phyloP scores from a whole-genome alignment of 2,888 invertebrate species.

The Stratiomys singularior region DNA sequence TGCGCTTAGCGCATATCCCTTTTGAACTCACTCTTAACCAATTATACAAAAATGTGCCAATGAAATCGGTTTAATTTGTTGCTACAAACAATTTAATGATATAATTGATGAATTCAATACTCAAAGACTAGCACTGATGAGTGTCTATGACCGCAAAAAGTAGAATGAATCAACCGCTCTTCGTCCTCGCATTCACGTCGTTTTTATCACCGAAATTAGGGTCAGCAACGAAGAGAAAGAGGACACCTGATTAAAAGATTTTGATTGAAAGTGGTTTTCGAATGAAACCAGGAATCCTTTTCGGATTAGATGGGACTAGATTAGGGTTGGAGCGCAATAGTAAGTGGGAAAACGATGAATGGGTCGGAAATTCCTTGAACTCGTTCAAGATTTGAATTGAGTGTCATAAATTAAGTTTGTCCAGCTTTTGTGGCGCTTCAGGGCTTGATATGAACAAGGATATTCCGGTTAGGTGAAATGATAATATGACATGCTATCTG shows the following conservation, averaged over 20 bases:
- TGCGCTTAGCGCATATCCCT: too few relatives aligned
- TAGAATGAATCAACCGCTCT: too few relatives aligned
- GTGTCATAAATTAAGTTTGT: conserved; percentile 25
- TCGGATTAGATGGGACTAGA: conserved; percentile 8
- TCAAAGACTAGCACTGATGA: too few relatives aligned
- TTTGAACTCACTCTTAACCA: too few relatives aligned
- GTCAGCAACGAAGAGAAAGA: conserved; percentile 20
- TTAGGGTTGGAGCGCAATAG: conserved; percentile 7
- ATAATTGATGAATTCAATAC: too few relatives aligned
- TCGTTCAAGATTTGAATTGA: neutral
- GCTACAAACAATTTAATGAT: too few relatives aligned
- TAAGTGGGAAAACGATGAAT: neutral
- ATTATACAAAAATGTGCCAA: too few relatives aligned
- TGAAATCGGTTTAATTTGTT: too few relatives aligned
- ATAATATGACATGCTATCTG: too few relatives aligned
- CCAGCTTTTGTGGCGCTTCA: neutral
- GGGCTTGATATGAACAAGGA: too few relatives aligned
- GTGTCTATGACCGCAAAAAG: neutral
- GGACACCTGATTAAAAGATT: conserved; percentile 39
- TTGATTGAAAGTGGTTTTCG: conserved; percentile 35
- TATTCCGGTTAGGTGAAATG: too few relatives aligned
- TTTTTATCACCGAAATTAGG: conserved; percentile 25
- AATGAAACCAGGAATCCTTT: conserved; percentile 11
- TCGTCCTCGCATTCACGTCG: conserved; percentile 17
- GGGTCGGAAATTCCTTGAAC: neutral